Conservation (phyloP, 2,113 vertebrate species). For the Albula goreensis region DNA sequence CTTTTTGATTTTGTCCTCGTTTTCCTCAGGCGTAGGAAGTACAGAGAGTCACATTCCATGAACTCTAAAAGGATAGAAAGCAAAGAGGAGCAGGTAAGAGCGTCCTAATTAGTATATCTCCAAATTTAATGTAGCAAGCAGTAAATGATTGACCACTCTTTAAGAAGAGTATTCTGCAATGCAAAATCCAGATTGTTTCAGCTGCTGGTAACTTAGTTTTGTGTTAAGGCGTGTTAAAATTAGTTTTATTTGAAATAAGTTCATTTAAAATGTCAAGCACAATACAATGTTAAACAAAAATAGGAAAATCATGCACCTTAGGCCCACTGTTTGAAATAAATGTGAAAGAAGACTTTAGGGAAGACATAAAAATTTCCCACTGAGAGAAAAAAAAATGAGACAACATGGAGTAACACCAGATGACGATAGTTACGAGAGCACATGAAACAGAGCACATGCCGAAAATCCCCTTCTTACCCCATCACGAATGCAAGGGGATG, state of each 20-base stretch:
- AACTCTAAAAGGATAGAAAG: background rate
- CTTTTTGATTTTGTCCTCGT: background rate
- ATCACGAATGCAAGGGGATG: no score
- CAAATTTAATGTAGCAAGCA: background rate
- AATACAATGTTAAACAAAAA: no score
- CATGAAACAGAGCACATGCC: no score
- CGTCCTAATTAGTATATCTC: background rate
- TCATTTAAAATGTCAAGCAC: no score
- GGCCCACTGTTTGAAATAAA: no score
- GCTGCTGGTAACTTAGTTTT: no score
- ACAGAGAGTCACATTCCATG: background rate
- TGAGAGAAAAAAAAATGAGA: no score
- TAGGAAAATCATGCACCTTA: background rate
- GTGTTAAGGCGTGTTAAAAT: no score
- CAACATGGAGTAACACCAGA: no score
- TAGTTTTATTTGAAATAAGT: no score
- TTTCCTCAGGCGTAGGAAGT: constrained; percentile 25
- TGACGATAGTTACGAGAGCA: no score
- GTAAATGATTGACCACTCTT: background rate
- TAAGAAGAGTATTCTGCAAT: background rate
- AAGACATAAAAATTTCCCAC: background rate
- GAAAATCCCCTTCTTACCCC: no score
- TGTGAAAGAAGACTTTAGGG: background rate
- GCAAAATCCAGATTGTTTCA: background rate
- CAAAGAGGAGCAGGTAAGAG: background rate